These are phyloP conservation scores for Poeciliopsis turneri DNA, from an alignment of 2,797 vertebrate species.

Conservation along the genomic window DNA sequence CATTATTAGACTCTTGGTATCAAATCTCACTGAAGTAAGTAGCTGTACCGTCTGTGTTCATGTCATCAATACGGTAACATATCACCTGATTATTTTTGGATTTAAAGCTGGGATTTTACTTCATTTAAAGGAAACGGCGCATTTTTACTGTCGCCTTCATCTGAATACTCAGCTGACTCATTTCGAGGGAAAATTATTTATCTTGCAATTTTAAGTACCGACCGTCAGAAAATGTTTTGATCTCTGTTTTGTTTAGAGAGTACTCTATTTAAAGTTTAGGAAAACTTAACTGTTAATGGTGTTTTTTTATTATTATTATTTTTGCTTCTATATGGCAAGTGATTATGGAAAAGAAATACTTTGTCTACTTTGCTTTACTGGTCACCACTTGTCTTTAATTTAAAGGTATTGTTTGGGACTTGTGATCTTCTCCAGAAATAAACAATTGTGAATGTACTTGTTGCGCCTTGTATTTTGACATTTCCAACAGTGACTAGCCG, in stretches of 20 bases:
- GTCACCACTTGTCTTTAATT: slow-evolving; percentile 64
- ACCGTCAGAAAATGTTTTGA: slow-evolving; percentile 12
- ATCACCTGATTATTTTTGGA: slow-evolving; percentile 31
- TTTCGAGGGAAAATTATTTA: slow-evolving; percentile 12
- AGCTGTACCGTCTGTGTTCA: slow-evolving; percentile 18
- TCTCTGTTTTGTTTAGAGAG: slow-evolving; percentile 21
- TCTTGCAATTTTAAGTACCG: slow-evolving; percentile 14
- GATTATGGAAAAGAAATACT: slow-evolving; percentile 21
- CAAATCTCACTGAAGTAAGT: slow-evolving; percentile 25
- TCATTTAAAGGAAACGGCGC: not conserved
- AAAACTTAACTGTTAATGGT: slow-evolving; percentile 35
- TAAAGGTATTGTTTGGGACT: slow-evolving; percentile 65
- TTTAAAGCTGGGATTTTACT: slow-evolving; percentile 22
- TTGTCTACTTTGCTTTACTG: slow-evolving; percentile 64
- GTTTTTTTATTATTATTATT: slow-evolving; percentile 29
- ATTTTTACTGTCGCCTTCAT: slow-evolving; percentile 23
- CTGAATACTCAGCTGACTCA: not conserved
- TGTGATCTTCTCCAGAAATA: slow-evolving; percentile 69
- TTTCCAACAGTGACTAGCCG: not conserved
- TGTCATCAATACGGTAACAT: slow-evolving; percentile 36
- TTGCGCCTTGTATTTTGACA: slow-evolving; percentile 1
- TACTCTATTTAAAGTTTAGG: slow-evolving; percentile 22
- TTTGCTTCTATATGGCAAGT: slow-evolving; percentile 54
- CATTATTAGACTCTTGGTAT: not conserved
- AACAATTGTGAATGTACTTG: slow-evolving; percentile 70